A percentile compares a stretch with the other conserved stretches of the same genome.
Evolutionary conservation across 2,888 invertebrate species (phyloP).

Genomic region (Cheilosia urbana): DNA sequence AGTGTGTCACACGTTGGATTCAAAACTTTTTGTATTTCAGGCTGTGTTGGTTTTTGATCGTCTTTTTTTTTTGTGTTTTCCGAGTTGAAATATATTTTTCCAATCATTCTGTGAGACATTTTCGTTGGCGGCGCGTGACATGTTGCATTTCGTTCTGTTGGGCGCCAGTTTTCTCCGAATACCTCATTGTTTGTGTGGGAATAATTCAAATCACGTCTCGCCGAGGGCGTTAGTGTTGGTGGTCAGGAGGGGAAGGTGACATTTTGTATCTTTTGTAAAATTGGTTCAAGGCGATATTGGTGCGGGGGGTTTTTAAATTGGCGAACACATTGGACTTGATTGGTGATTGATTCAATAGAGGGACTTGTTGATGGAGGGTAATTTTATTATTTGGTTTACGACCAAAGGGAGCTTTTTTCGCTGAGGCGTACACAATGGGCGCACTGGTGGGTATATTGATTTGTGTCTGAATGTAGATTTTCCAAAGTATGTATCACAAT

Average conservation of each 20-base stretch:
- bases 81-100: slow-evolving; percentile 16
- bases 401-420: background rate
- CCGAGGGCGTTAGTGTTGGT: background rate
- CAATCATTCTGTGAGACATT: slow-evolving; percentile 39
- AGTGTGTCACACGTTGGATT: background rate
- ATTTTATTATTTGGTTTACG: background rate
- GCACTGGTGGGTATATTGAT: too few species aligned
- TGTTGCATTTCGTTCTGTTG: slow-evolving; percentile 19
- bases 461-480: too few species aligned
- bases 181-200: background rate
- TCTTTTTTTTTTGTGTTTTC: background rate
- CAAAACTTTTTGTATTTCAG: slow-evolving; percentile 8
- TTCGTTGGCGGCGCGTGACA: slow-evolving; percentile 3
- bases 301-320: slow-evolving; percentile 9
- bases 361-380: background rate
- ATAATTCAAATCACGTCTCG: slow-evolving; percentile 37
- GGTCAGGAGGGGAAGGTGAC: background rate
- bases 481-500: too few species aligned
- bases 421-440: too few species aligned
- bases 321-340: background rate
- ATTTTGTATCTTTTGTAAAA: slow-evolving; percentile 12
- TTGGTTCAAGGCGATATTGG: slow-evolving; percentile 44
- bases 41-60: background rate
- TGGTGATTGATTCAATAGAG: background rate
- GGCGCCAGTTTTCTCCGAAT: slow-evolving; percentile 35